Percentiles rank a stretch among this genome's conserved stretches.
Conservation (phyloP, 2,797 vertebrate genomes). For the Philypnodon macrostomus region DNA sequence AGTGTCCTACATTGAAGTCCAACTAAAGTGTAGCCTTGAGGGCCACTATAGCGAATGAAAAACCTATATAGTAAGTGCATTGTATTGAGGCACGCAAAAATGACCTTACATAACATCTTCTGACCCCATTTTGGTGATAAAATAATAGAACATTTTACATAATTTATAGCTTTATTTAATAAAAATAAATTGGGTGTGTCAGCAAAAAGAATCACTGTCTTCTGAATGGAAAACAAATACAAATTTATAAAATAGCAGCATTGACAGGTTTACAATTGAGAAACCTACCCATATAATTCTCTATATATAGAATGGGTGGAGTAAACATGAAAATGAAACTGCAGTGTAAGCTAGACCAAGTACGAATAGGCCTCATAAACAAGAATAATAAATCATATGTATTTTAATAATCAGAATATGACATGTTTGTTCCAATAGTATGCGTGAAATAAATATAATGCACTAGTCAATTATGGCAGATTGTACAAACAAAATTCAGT, state of each 20-base stretch:
- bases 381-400: conserved; percentile 10
- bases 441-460: neutral
- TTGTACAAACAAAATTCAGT: neutral
- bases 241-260: no score
- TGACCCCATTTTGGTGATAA: neutral
- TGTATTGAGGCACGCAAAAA: neutral
- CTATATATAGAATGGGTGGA: no score
- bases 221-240: no score
- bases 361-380: conserved; percentile 4
- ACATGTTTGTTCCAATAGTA: neutral
- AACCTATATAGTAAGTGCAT: no score
- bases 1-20: neutral
- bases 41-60: neutral
- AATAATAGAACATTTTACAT: no score
- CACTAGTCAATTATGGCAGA: neutral
- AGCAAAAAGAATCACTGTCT: no score
- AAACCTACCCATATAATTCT: no score
- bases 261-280: no score
- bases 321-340: conserved; percentile 21
- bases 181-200: no score
- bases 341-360: conserved; percentile 10
- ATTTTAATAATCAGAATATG: neutral
- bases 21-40: neutral
- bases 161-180: no score
- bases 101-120: neutral